Percentiles rank a stretch among this genome's conserved stretches.
Conservation (phyloP, 2,888 invertebrate genomes). For the Masnerella sp. region DNA sequence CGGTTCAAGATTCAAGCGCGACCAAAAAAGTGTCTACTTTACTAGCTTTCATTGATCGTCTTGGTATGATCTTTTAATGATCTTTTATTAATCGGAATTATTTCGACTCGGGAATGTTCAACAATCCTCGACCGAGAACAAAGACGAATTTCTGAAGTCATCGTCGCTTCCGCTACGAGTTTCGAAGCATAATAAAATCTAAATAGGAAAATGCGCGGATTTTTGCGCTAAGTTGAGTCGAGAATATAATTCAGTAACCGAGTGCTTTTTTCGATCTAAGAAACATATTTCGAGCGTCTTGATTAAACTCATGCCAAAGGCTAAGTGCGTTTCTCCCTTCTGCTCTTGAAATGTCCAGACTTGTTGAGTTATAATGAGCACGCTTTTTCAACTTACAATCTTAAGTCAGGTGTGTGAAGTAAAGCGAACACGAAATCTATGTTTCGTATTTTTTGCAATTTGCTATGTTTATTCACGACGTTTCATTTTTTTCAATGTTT, state of each 20-base stretch:
- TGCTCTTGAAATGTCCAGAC: slow-evolving; percentile 43
- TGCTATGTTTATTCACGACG: too few relatives aligned
- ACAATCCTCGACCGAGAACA: slow-evolving; percentile 28
- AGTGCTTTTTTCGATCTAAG: slow-evolving; percentile 23
- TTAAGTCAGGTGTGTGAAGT: slow-evolving; percentile 25
- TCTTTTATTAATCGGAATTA: too few relatives aligned
- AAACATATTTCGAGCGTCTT: slow-evolving; percentile 36
- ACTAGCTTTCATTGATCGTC: too few relatives aligned
- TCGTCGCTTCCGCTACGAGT: slow-evolving; percentile 5
- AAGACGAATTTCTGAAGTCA: slow-evolving; percentile 30
- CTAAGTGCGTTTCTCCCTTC: slow-evolving; percentile 30
- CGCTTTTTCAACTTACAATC: slow-evolving; percentile 37
- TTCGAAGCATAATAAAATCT: slow-evolving; percentile 21
- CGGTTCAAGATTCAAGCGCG: too few relatives aligned
- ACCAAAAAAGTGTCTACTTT: too few relatives aligned
- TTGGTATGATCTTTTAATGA: too few relatives aligned
- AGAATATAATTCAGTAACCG: slow-evolving; percentile 25
- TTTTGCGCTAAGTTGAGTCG: slow-evolving; percentile 5
- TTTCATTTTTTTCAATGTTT: too few relatives aligned
- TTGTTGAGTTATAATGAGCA: slow-evolving; percentile 42
- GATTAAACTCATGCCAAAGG: slow-evolving; percentile 34
- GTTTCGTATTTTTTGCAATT: too few relatives aligned
- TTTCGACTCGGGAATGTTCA: slow-evolving; percentile 14
- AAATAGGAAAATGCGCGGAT: slow-evolving; percentile 8
- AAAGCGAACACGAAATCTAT: neutral